These are phyloP conservation scores for Hyposmocoma kahamanoa DNA, from an alignment of 1,140 invertebrate species.

Conservation along the genomic window DNA sequence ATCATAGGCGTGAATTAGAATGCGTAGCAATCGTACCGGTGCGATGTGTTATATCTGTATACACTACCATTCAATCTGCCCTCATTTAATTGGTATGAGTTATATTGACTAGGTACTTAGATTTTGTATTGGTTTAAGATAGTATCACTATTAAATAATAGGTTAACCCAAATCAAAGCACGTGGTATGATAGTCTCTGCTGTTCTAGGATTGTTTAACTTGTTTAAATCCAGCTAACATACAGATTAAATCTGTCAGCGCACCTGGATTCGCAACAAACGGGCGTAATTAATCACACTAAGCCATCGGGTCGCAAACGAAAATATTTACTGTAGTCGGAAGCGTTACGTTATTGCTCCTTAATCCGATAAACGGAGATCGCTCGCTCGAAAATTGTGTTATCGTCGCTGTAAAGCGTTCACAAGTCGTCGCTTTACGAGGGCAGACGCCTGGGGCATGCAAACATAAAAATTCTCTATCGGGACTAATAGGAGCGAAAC, in stretches of 20 bases:
- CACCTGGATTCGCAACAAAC: conserved; percentile 59
- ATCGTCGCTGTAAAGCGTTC: conserved; percentile 64
- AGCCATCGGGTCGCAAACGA: conserved; percentile 41
- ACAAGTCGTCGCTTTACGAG: conserved; percentile 67
- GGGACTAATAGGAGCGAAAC: conserved; percentile 70
- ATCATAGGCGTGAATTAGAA: too few relatives aligned
- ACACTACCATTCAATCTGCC: too few relatives aligned
- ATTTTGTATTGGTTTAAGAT: too few relatives aligned
- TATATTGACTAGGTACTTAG: too few relatives aligned
- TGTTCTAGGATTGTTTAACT: too few relatives aligned
- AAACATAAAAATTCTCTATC: conserved; percentile 73
- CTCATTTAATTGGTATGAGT: too few relatives aligned
- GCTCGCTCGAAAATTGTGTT: conserved; percentile 62
- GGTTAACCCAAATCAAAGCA: too few relatives aligned
- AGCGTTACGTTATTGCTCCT: conserved; percentile 55
- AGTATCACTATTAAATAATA: too few relatives aligned
- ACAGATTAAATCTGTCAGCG: conserved; percentile 48
- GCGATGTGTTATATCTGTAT: too few relatives aligned
- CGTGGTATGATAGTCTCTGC: too few relatives aligned
- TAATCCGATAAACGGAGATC: conserved; percentile 66
- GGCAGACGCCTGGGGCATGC: conserved; percentile 57
- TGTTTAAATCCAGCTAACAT: too few relatives aligned
- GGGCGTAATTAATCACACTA: conserved; percentile 57
- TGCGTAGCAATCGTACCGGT: too few relatives aligned
- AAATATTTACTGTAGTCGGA: conserved; percentile 57